phyloP scores from a whole-genome alignment of 1,140 invertebrate genomes.

The Listronotus oregonensis region DNA sequence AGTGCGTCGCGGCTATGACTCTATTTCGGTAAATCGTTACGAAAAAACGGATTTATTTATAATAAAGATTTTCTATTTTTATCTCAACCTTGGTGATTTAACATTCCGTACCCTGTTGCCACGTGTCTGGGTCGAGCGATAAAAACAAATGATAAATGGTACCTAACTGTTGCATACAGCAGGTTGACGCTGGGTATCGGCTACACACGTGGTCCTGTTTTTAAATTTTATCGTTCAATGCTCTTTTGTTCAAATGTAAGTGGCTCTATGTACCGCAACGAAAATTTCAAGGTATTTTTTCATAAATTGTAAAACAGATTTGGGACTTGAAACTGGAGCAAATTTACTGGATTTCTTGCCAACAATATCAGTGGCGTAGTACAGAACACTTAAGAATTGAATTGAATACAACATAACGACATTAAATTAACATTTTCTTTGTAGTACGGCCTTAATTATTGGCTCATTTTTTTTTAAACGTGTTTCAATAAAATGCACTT shows the following conservation, averaged over 20 bases:
- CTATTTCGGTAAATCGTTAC: constrained; percentile 48
- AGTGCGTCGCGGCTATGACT: constrained; percentile 5
- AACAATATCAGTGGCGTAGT: constrained; percentile 4
- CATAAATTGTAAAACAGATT: background rate
- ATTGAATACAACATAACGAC: background rate
- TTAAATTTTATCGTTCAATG: background rate
- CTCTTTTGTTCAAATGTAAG: no score
- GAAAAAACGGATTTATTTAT: constrained; percentile 55
- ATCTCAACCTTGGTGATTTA: constrained; percentile 54
- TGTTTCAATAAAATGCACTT: no score
- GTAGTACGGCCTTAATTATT: no score
- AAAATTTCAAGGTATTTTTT: no score
- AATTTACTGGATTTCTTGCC: constrained; percentile 9
- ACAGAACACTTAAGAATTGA: background rate
- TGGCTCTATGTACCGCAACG: no score
- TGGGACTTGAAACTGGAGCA: constrained; percentile 8
- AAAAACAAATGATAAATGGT: constrained; percentile 40
- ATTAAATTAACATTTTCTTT: background rate
- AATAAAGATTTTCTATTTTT: constrained; percentile 56
- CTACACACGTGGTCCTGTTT: background rate
- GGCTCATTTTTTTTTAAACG: no score
- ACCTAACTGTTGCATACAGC: constrained; percentile 11
- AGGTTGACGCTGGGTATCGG: background rate
- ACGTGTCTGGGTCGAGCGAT: constrained; percentile 40
- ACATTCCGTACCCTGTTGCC: constrained; percentile 51